Evolutionary conservation across 1,140 invertebrate genomes (phyloP).

Genomic region (Caerostris darwini): DNA sequence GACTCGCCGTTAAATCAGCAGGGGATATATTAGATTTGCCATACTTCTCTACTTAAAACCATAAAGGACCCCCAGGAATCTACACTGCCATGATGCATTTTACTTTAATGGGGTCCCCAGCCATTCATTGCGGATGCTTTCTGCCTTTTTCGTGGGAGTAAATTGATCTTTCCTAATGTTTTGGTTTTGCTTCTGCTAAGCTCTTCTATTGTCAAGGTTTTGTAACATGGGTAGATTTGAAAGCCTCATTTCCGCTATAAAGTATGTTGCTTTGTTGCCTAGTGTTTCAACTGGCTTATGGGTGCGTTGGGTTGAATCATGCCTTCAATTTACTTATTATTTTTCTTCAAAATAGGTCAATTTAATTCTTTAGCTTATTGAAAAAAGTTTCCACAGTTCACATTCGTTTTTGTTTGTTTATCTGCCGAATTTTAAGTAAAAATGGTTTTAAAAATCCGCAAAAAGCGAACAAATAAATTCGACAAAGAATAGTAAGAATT

Average conservation of each 20-base stretch:
- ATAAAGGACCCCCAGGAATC: constrained; percentile 26
- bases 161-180: constrained; percentile 36
- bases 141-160: neutral
- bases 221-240: constrained; percentile 21
- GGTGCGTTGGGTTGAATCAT: neutral
- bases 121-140: constrained; percentile 34
- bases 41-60: constrained; percentile 24
- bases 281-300: neutral
- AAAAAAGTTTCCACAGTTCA: neutral
- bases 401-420: no score
- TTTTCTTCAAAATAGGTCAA: neutral
- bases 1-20: constrained; percentile 9
- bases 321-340: neutral
- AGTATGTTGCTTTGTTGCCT: neutral
- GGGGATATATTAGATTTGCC: constrained; percentile 25
- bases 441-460: no score
- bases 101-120: constrained; percentile 21
- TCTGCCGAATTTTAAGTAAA: no score
- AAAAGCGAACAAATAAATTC: no score
- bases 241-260: constrained; percentile 27
- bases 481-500: no score
- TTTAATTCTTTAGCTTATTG: neutral
- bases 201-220: constrained; percentile 11
- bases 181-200: constrained; percentile 27
- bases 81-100: constrained; percentile 24